phyloP scores from a whole-genome alignment of 2,113 vertebrate genomes.

The Parus major region DNA sequence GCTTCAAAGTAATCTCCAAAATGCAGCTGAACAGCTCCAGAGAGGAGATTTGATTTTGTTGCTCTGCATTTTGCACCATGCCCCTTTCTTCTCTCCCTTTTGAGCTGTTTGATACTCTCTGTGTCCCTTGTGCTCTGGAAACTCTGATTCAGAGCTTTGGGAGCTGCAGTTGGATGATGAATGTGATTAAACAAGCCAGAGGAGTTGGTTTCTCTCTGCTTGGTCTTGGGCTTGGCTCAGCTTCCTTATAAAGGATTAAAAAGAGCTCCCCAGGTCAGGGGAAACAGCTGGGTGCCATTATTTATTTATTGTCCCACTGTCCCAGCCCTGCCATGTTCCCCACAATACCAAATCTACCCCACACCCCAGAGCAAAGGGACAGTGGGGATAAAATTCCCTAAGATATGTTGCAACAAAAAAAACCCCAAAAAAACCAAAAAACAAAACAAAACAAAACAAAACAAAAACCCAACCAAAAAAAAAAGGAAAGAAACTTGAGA shows the following conservation, averaged over 20 bases:
- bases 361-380: neutral
- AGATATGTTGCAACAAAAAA: neutral
- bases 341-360: neutral
- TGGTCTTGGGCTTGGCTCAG: neutral
- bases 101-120: neutral
- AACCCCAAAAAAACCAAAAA: no score
- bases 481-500: neutral
- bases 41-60: neutral
- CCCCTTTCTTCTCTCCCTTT: neutral
- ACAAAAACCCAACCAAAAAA: neutral
- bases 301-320: neutral
- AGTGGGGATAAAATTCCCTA: neutral
- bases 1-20: slow-evolving; percentile 24
- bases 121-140: neutral
- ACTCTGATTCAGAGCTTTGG: neutral
- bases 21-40: neutral
- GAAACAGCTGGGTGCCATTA: neutral
- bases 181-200: neutral
- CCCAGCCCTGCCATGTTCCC: neutral
- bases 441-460: neutral
- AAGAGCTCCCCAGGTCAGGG: neutral
- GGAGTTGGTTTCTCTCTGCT: neutral
- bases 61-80: neutral
- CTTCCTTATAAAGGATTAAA: neutral
- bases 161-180: neutral